Base-by-base conservation (phyloP, 2,888 invertebrate species). In the Ornithoptera alexandrae region DNA sequence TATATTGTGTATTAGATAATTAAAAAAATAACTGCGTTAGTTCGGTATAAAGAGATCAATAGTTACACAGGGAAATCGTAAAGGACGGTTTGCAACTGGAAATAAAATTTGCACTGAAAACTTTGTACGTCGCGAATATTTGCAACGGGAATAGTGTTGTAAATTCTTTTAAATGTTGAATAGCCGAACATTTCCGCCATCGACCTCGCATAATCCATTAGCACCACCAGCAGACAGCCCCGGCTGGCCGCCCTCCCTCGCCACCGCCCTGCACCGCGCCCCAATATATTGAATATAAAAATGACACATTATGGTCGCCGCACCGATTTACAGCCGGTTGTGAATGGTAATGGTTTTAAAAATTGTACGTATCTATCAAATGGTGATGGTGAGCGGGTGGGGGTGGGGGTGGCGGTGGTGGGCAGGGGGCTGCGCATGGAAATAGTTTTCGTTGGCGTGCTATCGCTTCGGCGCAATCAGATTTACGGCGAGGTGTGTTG, bases 231-330 rank as follows among this genome's bases (percentile, higher is more conserved):
- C 68, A 77, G 82, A 84, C 84, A 81, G 77, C 72, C 76, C 74
- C 81, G 78, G 80, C 80, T 77, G 78, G 74, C 71, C 77, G 63
- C 10, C 15, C 46, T 15, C 46, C 15, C 10, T 15, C 15, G 10
- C 39, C 46, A 46, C 46, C 46, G 1, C 46, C 46, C 15, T 30
- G 4, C 30, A 30, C 30, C 46, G 42, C 46, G 46, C 74, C 69
- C 76, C 78, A 81, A 82, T 80, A 85, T 85, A 84, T 85, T 84
- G 74, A 81, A 84, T 82, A 81, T 77, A 81, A 82, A 82, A 84
- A 82, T 83, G 82, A 86, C 81, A 80, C 78, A 83, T 83, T 84
- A 82, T 78, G 42, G 70, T 71, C 67, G 57, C 71, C 63, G 62
- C 74, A 74, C 74, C 74, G 74, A 77, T 79, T 76, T 69, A 71